These are phyloP conservation scores for Drosophila simulans DNA, from an alignment of 1,140 invertebrate genomes.

Conservation along the genomic window DNA sequence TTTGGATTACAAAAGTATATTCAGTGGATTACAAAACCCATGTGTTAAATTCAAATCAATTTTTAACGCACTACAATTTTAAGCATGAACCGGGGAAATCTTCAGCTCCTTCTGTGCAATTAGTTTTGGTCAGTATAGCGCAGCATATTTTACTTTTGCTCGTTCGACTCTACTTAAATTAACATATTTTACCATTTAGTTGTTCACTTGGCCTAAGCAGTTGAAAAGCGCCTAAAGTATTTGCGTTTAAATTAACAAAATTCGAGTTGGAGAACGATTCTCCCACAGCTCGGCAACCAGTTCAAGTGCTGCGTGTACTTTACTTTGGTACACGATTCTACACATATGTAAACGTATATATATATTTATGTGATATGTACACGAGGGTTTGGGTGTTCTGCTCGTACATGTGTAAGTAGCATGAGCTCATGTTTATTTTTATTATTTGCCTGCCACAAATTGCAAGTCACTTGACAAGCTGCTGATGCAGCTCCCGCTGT, in stretches of 20 bases:
- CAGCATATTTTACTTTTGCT: neutral
- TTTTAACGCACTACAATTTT: neutral
- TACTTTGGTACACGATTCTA: slow-evolving; percentile 33
- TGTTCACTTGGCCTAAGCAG: slow-evolving; percentile 29
- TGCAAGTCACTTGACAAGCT: slow-evolving; percentile 85
- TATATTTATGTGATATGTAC: slow-evolving; percentile 10
- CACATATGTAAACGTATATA: slow-evolving; percentile 24
- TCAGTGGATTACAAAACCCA: no score
- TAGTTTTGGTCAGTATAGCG: slow-evolving; percentile 6
- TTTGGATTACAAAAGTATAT: no score
- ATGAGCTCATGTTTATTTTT: slow-evolving; percentile 85
- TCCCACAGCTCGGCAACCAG: slow-evolving; percentile 58
- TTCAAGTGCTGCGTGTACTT: slow-evolving; percentile 77
- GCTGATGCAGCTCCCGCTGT: slow-evolving; percentile 84
- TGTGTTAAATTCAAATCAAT: neutral
- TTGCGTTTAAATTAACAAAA: slow-evolving; percentile 55
- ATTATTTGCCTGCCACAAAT: slow-evolving; percentile 78
- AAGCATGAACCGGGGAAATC: neutral
- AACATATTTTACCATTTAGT: slow-evolving; percentile 51
- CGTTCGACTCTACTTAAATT: slow-evolving; percentile 31
- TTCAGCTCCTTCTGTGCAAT: neutral
- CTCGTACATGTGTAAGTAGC: slow-evolving; percentile 75
- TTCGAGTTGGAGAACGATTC: slow-evolving; percentile 59
- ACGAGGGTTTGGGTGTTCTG: slow-evolving; percentile 54
- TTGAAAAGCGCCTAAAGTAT: slow-evolving; percentile 49